phyloP scores from a whole-genome alignment of 2,797 vertebrate genomes.

The Paramormyrops hopkinsi region DNA sequence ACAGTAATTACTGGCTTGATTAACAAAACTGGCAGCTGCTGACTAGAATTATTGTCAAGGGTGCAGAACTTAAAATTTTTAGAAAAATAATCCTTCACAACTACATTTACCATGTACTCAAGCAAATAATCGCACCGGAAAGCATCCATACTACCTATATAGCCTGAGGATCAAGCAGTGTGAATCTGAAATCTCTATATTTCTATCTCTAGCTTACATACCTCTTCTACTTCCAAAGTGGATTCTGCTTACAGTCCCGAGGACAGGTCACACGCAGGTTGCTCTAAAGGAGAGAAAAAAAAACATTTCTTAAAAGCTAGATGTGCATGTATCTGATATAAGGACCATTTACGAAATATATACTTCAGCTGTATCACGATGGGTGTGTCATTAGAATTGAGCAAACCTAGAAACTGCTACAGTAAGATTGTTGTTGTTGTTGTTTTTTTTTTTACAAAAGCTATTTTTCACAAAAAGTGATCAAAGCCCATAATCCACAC shows the following conservation, averaged over 20 bases:
- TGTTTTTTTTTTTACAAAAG: background rate
- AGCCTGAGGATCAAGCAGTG: background rate
- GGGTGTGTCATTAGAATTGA: background rate
- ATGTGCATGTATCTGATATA: background rate
- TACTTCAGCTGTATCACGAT: background rate
- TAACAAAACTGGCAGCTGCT: background rate
- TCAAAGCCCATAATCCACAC: background rate
- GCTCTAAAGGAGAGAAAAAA: background rate
- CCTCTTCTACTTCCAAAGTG: background rate
- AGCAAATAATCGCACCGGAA: background rate
- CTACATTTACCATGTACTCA: background rate
- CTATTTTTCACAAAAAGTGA: background rate
- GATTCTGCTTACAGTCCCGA: background rate
- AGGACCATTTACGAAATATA: background rate
- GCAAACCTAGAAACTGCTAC: background rate
- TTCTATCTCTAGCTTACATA: background rate
- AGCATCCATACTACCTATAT: background rate
- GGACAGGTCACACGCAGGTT: constrained; percentile 1
- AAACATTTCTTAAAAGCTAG: background rate
- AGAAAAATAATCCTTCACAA: background rate
- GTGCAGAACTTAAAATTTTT: background rate
- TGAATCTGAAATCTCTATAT: background rate
- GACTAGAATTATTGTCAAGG: background rate
- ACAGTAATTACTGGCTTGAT: background rate
- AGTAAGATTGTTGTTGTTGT: background rate